These are phyloP conservation scores for Allenopithecus nigroviridis DNA, from an alignment of 2,797 vertebrate species.

Conservation along the genomic window DNA sequence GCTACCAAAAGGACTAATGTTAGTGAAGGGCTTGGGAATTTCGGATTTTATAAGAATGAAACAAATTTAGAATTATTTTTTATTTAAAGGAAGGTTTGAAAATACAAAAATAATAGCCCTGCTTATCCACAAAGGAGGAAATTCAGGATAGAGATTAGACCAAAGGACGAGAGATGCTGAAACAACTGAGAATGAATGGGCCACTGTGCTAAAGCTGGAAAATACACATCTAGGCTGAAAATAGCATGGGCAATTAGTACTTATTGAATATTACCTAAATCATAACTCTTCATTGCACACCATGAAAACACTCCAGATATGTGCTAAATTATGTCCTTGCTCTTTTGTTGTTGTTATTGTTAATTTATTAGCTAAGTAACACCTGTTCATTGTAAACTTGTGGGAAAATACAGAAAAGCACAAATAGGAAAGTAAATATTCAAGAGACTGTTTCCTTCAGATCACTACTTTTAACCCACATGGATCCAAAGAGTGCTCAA, in stretches of 20 bases:
- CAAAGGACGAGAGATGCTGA: background rate
- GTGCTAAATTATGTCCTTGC: background rate
- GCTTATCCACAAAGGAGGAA: background rate
- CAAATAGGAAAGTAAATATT: background rate
- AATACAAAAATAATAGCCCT: background rate
- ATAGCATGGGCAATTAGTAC: background rate
- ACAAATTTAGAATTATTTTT: background rate
- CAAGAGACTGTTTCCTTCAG: background rate
- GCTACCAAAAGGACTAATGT: background rate
- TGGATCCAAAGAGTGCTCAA: background rate
- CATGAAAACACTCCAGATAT: background rate
- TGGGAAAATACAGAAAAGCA: conserved; percentile 7
- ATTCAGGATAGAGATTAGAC: background rate
- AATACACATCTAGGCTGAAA: background rate
- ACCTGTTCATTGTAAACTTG: background rate
- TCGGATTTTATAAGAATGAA: background rate
- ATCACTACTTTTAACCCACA: background rate
- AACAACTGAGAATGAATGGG: background rate
- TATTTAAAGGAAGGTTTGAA: conserved; percentile 20
- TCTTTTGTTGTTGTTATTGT: background rate
- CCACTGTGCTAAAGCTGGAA: background rate
- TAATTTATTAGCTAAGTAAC: background rate
- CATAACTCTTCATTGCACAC: background rate
- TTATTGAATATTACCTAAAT: conserved; percentile 1
- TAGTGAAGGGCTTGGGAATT: background rate